Evolutionary conservation across 1,140 invertebrate genomes (phyloP).

Genomic region (Odontomachus brunneus): DNA sequence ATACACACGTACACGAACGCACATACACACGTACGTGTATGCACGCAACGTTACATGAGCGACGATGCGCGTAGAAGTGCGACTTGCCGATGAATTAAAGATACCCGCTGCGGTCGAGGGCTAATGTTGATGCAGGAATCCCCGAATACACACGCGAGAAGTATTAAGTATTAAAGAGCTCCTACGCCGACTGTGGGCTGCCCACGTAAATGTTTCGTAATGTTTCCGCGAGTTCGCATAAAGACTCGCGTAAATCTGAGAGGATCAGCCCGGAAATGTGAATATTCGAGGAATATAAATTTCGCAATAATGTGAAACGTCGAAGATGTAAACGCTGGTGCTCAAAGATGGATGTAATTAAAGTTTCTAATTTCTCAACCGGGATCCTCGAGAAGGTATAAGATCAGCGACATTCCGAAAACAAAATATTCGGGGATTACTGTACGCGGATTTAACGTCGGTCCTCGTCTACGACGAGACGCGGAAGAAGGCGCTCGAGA

Average conservation of each 20-base stretch:
- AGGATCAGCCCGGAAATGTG: background rate
- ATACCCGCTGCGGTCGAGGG: slow-evolving; percentile 37
- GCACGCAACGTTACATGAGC: slow-evolving; percentile 40
- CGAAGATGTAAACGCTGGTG: background rate
- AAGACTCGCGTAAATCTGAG: too few species aligned
- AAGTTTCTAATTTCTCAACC: slow-evolving; percentile 20
- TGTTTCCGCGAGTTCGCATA: too few species aligned
- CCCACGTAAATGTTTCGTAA: too few species aligned
- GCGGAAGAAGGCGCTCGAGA: background rate
- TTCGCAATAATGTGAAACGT: background rate
- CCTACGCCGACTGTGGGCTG: too few species aligned
- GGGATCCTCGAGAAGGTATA: slow-evolving; percentile 12
- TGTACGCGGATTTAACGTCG: slow-evolving; percentile 1
- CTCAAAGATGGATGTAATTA: slow-evolving; percentile 15
- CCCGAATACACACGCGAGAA: slow-evolving; percentile 21
- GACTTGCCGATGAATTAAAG: slow-evolving; percentile 50
- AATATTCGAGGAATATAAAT: background rate
- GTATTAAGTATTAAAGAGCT: too few species aligned
- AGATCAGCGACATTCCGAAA: background rate
- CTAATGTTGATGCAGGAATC: slow-evolving; percentile 37
- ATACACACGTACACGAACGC: background rate
- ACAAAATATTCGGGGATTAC: slow-evolving; percentile 20
- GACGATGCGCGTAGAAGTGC: slow-evolving; percentile 30
- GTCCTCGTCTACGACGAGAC: slow-evolving; percentile 24
- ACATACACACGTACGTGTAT: background rate